Conservation (phyloP, 2,113 vertebrate species). For the Phainopepla nitens region DNA sequence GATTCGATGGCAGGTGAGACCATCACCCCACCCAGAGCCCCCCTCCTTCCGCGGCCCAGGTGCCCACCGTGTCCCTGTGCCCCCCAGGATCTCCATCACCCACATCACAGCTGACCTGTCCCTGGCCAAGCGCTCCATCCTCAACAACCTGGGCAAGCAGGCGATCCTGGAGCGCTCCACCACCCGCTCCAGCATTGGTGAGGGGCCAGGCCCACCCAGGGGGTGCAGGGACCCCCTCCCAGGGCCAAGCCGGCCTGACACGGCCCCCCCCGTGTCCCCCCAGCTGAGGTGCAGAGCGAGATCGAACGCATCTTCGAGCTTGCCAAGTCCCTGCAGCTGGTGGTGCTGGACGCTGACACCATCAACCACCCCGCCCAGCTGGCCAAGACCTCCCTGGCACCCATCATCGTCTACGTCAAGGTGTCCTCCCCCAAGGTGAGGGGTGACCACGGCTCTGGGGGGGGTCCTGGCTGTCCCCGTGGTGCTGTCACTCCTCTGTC, state of each 20-base stretch:
- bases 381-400: conserved; percentile 93
- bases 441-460: too few relatives aligned
- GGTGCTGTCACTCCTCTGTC: background rate
- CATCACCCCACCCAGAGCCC: background rate
- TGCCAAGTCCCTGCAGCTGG: conserved; percentile 93
- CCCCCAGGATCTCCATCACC: conserved; percentile 91
- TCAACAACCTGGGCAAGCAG: conserved; percentile 89
- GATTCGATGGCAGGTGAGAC: conserved; percentile 92
- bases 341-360: conserved; percentile 92
- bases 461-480: fast-evolving
- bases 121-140: conserved; percentile 92
- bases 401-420: conserved; percentile 95
- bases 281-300: conserved; percentile 95
- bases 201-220: background rate
- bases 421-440: conserved; percentile 94
- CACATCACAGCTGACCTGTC: conserved; percentile 94
- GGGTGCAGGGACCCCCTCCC: background rate
- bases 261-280: fast-evolving
- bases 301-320: conserved; percentile 96
- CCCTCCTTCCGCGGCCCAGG: fast-evolving
- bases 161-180: conserved; percentile 95
- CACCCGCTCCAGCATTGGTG: conserved; percentile 92
- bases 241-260: background rate
- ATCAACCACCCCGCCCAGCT: conserved; percentile 96
- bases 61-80: background rate